Base-by-base conservation (phyloP, 2,113 vertebrate species). In the Bos javanicus region DNA sequence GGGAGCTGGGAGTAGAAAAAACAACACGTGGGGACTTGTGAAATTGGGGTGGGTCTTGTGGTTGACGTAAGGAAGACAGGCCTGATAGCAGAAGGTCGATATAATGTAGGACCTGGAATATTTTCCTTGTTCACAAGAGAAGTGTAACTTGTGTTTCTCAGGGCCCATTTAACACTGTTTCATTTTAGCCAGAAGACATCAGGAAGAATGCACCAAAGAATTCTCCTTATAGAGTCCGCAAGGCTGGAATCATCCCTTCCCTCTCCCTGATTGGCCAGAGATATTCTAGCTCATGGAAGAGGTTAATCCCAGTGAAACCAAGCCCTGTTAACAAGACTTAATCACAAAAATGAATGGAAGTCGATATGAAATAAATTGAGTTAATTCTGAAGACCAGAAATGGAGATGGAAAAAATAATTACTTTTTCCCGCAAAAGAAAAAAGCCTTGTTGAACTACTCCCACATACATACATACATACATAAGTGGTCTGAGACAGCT, bases 281-380 rank as follows among this genome's bases (percentile, higher is more conserved):
- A 83, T 21, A 59, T 39, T 88, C 56, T 52, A 92, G 28, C 30
- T 90, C 30, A 59, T 9, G 57, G 23, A 90, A 96, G 21, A 21
- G 43, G 54, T 81, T 48, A 39, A 6, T 85, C 87, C 33, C 21
- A 43, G 17, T 94, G 28, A 92, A 71, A 91, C 46, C 4, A 95
- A 74, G 26, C 17, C 80, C 39, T 3, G 23, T 80, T 87, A 90
- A 80, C 28, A 60, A 85, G 57, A 76, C 5, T 88, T 60, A 91
- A 82, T 88, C 82, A 93, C 33, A 94, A 94, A 95, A 96, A 88
- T 78, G 57, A 97, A 94, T 62, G 52, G n/a, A 97, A 94, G 82
- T 84, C 33, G 23, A 89, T 50, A 83, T 14, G 17, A 96, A 96
- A 94, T 91, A 96, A 97, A 94, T 23, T 83, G 26, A 94, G 15